These are phyloP conservation scores for Campodea augens DNA, from an alignment of 1,140 invertebrate species.

Conservation along the genomic window DNA sequence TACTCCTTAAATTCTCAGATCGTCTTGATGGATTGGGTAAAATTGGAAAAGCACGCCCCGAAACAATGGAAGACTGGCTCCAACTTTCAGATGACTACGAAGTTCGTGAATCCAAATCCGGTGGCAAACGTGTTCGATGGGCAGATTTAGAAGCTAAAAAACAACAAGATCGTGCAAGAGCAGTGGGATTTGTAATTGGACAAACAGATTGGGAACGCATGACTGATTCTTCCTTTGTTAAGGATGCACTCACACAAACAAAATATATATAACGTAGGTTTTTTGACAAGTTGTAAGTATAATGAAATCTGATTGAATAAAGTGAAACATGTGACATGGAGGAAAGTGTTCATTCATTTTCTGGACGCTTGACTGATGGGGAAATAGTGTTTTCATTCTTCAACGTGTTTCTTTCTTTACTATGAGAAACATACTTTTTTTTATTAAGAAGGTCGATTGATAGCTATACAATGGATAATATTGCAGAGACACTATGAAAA, in stretches of 20 bases:
- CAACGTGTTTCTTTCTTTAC: no score
- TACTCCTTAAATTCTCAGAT: conserved; percentile 36
- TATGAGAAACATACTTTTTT: no score
- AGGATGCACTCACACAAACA: conserved; percentile 72
- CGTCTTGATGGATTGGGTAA: conserved; percentile 61
- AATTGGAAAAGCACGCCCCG: conserved; percentile 28
- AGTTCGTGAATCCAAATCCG: conserved; percentile 41
- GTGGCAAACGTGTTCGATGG: conserved; percentile 85
- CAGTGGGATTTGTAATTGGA: conserved; percentile 85
- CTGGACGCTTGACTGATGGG: no score
- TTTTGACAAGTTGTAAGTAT: not conserved
- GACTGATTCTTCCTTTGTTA: conserved; percentile 76
- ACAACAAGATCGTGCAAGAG: conserved; percentile 71
- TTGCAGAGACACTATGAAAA: no score
- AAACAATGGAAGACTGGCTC: conserved; percentile 77
- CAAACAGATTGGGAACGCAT: conserved; percentile 87
- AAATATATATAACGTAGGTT: conserved; percentile 58
- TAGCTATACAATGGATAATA: no score
- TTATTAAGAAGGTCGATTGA: no score
- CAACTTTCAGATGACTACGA: conserved; percentile 63
- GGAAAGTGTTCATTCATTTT: no score
- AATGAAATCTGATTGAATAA: not conserved
- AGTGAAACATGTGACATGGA: not conserved
- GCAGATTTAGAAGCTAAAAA: conserved; percentile 88
- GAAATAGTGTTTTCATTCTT: no score